Conservation (phyloP, 2,888 invertebrate species). For the Caenorhabditis panamensis region DNA sequence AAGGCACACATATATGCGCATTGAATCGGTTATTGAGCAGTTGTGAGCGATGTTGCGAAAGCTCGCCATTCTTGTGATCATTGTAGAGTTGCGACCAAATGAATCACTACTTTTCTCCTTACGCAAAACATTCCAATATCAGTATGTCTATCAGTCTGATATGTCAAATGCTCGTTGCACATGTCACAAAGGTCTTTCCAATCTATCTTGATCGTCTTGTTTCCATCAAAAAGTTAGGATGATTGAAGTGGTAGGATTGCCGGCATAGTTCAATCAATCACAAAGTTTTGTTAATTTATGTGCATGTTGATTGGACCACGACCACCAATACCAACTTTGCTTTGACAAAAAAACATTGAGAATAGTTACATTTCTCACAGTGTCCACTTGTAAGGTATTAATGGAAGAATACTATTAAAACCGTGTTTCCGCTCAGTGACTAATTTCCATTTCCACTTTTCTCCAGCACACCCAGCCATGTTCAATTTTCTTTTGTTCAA, state of each 20-base stretch:
- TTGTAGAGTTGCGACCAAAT: background rate
- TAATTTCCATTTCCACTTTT: conserved; percentile 48
- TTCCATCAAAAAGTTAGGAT: conserved; percentile 7
- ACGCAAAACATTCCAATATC: background rate
- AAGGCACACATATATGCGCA: background rate
- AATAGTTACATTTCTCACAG: too few relatives aligned
- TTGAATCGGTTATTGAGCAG: background rate
- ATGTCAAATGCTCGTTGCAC: background rate
- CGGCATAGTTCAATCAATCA: conserved; percentile 30
- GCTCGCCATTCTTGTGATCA: background rate
- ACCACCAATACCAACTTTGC: background rate
- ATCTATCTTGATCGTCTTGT: background rate
- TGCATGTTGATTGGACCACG: conserved; percentile 42
- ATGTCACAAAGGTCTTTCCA: background rate
- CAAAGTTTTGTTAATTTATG: conserved; percentile 48
- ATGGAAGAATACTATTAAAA: conserved; percentile 52
- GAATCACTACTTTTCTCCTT: background rate
- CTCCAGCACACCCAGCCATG: conserved; percentile 15
- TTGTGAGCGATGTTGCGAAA: background rate
- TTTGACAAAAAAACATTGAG: conserved; percentile 4
- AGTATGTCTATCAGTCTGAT: background rate
- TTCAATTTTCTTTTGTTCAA: conserved; percentile 54
- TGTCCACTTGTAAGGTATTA: conserved; percentile 24
- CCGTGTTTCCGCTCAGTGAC: conserved; percentile 51
- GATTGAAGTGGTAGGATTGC: conserved; percentile 6